Evolutionary conservation across 2,888 invertebrate species (phyloP).

Genomic region (Orthosia cruda): DNA sequence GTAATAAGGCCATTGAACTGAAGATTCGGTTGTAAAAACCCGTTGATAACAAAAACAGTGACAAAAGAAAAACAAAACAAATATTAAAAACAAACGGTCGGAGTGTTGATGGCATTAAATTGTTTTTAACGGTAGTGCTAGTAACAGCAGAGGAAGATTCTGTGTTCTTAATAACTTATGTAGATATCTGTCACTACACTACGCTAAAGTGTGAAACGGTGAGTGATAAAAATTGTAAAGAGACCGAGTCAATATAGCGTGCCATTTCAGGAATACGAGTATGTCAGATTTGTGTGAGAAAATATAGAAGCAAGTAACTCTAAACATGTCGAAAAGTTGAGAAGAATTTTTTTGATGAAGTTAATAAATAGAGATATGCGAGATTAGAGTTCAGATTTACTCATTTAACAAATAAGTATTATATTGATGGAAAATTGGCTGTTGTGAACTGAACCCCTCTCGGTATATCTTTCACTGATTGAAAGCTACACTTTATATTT

Average conservation of each 20-base stretch:
- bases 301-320: background rate
- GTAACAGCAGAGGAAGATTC: slow-evolving; percentile 25
- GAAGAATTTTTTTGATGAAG: background rate
- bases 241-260: slow-evolving; percentile 6
- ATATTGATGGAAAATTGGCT: too few species aligned
- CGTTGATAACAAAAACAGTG: slow-evolving; percentile 56
- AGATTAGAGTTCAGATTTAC: background rate
- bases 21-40: slow-evolving; percentile 28
- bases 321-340: background rate
- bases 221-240: background rate
- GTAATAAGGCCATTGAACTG: slow-evolving; percentile 55
- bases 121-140: slow-evolving; percentile 56
- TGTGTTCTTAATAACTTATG: slow-evolving; percentile 30
- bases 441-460: too few species aligned
- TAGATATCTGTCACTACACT: background rate
- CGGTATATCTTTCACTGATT: too few species aligned
- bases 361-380: background rate
- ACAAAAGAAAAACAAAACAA: slow-evolving; percentile 62
- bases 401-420: too few species aligned
- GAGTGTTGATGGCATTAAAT: slow-evolving; percentile 57
- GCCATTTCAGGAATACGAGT: slow-evolving; percentile 7
- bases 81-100: slow-evolving; percentile 54
- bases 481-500: too few species aligned
- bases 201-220: slow-evolving; percentile 10
- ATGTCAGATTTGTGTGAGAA: slow-evolving; percentile 21